Percentiles rank a stretch among this genome's conserved stretches.
Conservation (phyloP, 2,888 invertebrate genomes). For the Malthinus seriepunctatus region DNA sequence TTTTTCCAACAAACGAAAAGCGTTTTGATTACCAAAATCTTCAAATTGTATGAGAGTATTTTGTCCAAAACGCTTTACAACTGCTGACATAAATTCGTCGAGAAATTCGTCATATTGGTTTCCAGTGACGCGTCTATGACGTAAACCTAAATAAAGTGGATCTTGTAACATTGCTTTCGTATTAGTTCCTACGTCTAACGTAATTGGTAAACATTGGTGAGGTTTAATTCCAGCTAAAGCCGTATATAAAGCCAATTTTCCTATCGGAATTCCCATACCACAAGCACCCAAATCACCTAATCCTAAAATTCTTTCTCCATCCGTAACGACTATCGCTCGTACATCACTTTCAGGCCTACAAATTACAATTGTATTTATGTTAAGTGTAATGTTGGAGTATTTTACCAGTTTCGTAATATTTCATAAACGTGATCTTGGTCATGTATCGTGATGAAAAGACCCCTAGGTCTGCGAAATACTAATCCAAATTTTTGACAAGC, state of each 20-base stretch:
- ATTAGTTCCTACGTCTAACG: constrained; percentile 93
- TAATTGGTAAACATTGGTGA: constrained; percentile 91
- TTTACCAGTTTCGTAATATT: constrained; percentile 88
- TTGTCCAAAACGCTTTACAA: constrained; percentile 84
- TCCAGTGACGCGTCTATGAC: constrained; percentile 83
- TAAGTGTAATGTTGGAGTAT: background rate
- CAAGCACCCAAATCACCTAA: constrained; percentile 96
- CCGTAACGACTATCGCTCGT: constrained; percentile 92
- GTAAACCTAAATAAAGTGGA: constrained; percentile 91
- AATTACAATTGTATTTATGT: background rate
- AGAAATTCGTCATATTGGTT: constrained; percentile 89
- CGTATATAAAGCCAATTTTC: constrained; percentile 95
- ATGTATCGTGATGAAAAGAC: constrained; percentile 94
- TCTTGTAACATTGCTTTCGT: constrained; percentile 84
- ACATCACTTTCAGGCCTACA: constrained; percentile 83
- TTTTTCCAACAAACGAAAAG: constrained; percentile 90
- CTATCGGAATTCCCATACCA: constrained; percentile 99
- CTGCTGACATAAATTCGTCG: constrained; percentile 97
- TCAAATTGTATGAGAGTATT: constrained; percentile 82
- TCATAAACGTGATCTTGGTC: constrained; percentile 96
- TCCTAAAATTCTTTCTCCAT: constrained; percentile 97
- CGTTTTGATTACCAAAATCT: constrained; percentile 97
- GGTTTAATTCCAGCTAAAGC: constrained; percentile 97
- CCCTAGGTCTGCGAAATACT: constrained; percentile 87
- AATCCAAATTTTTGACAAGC: constrained; percentile 98